Base-by-base conservation (phyloP, 2,113 vertebrate genomes). In the Scopus umbretta region DNA sequence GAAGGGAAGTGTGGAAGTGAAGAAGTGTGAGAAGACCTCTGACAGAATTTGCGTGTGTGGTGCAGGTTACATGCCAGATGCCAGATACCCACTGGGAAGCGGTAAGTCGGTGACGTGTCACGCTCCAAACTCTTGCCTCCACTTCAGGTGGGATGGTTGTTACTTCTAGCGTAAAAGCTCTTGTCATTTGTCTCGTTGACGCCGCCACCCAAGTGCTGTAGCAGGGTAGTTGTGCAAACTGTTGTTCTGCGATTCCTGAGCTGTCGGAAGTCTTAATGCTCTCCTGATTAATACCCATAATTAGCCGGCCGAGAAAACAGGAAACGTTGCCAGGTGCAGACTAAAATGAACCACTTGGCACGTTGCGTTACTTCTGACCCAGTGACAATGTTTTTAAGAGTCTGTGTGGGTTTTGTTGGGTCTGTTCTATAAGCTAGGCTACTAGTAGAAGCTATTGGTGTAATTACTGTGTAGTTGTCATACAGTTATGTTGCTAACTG, bases 1-100 rank as follows among this genome's bases (percentile, higher is more conserved):
- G 19, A 90, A 5, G 50, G 97, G 97, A 11, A 97, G 96, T 0
- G 40, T 65, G 85, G 94, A 97, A 18, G 83, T 89, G 68, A 95
- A 92, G 84, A 86, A 80, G 12, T 98, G 97, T 2, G 91, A 94
- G 73, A 86, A 43, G 32, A 90, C 56, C 11, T 96, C 96, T 4
- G 86, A 97, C 63, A 75, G 94, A 5, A 11, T 86, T 1, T 98
- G 97, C 13, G 5, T 4, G 34, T 98, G 97, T 47, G 32, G 8
- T 15, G 70, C 94, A 1, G 97, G 97, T 11, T 96, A 87, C 49
- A 74, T 50, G 80, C 94, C 93, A 5, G 30, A 29, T 10, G 18
- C 1, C 38, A 27, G 13, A 6, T 1, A 7, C 1, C 20, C 38
- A 0, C 16, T n/a, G 29, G 84, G 87, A 21, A 89, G 42, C 0